Evolutionary conservation across 2,113 vertebrate species (phyloP).

Genomic region (Seriola quinqueradiata): DNA sequence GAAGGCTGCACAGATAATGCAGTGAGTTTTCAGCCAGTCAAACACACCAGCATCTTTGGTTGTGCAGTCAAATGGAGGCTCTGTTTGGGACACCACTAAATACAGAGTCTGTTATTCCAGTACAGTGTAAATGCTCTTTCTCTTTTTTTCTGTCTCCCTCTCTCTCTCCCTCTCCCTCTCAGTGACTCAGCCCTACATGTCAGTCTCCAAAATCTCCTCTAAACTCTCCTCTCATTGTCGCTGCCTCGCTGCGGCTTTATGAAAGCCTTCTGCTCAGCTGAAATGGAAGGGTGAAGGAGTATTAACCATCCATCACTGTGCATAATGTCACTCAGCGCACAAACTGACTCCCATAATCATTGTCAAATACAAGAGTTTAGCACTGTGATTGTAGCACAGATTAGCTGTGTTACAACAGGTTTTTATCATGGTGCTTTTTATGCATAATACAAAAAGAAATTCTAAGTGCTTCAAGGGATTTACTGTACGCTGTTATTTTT

Average conservation of each 20-base stretch:
- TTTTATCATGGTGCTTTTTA: slow-evolving; percentile 8
- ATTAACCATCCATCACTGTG: slow-evolving; percentile 48
- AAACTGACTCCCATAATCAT: slow-evolving; percentile 47
- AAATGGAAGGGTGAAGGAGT: slow-evolving; percentile 49
- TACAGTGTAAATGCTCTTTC: background rate
- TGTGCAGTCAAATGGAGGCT: slow-evolving; percentile 2
- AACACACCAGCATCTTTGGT: background rate
- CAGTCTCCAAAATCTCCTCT: slow-evolving; percentile 54
- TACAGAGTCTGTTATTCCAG: background rate
- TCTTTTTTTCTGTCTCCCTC: background rate
- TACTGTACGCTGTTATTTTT: slow-evolving; percentile 8
- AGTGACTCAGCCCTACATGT: slow-evolving; percentile 41
- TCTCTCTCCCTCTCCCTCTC: slow-evolving; percentile 28
- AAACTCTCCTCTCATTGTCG: slow-evolving; percentile 58
- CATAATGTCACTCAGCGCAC: slow-evolving; percentile 43
- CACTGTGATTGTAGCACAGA: slow-evolving; percentile 44
- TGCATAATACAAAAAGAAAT: slow-evolving; percentile 15
- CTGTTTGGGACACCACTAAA: slow-evolving; percentile 1
- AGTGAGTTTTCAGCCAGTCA: background rate
- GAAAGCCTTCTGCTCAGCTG: slow-evolving; percentile 51
- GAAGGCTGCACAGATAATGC: background rate
- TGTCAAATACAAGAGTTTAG: slow-evolving; percentile 42
- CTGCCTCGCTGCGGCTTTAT: slow-evolving; percentile 39
- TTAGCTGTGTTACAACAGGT: slow-evolving; percentile 29
- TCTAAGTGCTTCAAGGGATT: slow-evolving; percentile 28